Evolutionary conservation across 2,888 invertebrate genomes (phyloP), one percentile per base, ranked within the genome.

Genomic region (Trichopria drosophilae): DNA sequence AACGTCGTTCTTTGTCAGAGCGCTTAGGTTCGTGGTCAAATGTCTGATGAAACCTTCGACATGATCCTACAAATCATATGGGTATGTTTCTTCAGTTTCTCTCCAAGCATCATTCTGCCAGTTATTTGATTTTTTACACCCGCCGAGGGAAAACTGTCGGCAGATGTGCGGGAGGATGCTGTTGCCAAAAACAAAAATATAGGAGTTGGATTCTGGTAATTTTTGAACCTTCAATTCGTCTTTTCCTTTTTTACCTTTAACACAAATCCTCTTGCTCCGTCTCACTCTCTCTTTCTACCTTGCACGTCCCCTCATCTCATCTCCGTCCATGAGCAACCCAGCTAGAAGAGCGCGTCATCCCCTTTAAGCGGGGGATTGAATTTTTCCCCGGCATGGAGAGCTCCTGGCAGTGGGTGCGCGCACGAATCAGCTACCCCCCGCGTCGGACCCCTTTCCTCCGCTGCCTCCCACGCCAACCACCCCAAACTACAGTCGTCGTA

Each of bases 291-390:
- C 22, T 18, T 37, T 50, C 46, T 46, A 42, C 42, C 42, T n/a
- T 46, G 42, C 47, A 43, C 32, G 47, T 34, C 43, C 47, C 19
- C 34, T n/a, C n/a, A n/a, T n/a, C n/a, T n/a, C 12, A 19, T 9
- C 19, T n/a, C 9, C 12, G 10, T 10, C n/a, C 10, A 42, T n/a
- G 13, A 22, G n/a, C n/a, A n/a, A n/a, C n/a, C n/a, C n/a, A n/a
- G n/a, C 34, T 19, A 46, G 54, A 54, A 61, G 60, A 66, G 56
- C 60, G 64, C 66, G 65, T 63, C 68, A 69, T 71, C 69, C 69
- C 70, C 71, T 71, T 71, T 70, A 72, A 72, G 65, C 60, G 65
- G 67, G 64, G 73, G 71, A 73, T 73, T 72, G 71, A 74, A 73
- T 73, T 72, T 71, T 51, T 53, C 50, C 35, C 46, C 53, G 36